These are phyloP conservation scores for Diaprepes abbreviatus DNA, from an alignment of 2,888 invertebrate species.

Conservation along the genomic window DNA sequence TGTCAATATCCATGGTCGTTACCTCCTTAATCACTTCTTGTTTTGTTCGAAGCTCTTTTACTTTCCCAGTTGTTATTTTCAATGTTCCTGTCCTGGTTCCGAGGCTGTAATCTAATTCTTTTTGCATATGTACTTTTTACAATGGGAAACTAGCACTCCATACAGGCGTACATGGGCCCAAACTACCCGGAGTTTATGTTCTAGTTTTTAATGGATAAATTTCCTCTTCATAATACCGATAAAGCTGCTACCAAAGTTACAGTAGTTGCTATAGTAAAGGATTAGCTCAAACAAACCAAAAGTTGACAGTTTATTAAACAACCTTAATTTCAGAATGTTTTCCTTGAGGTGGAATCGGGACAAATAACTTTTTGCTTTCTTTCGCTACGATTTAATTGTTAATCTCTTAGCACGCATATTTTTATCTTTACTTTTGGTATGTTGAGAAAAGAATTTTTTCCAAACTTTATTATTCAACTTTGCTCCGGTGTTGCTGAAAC, in stretches of 20 bases:
- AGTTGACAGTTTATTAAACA: slow-evolving; percentile 64
- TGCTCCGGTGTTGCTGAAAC: no score
- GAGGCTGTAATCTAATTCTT: no score
- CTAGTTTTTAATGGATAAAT: not conserved
- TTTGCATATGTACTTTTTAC: no score
- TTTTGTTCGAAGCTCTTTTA: no score
- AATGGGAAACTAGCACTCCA: no score
- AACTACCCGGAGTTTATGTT: slow-evolving; percentile 20
- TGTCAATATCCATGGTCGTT: no score
- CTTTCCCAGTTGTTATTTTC: no score
- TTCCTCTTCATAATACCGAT: slow-evolving; percentile 7
- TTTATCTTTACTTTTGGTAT: not conserved
- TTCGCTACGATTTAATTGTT: slow-evolving; percentile 25
- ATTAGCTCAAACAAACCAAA: slow-evolving; percentile 64
- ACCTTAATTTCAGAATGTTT: slow-evolving; percentile 2
- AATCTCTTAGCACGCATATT: slow-evolving; percentile 22
- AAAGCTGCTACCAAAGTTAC: slow-evolving; percentile 55
- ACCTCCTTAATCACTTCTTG: no score
- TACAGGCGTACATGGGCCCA: no score
- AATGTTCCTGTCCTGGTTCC: no score
- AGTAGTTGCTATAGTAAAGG: slow-evolving; percentile 55
- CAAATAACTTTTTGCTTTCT: slow-evolving; percentile 1
- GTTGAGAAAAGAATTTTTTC: slow-evolving; percentile 1
- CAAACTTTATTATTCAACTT: not conserved
- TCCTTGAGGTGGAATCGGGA: slow-evolving; percentile 4